Evolutionary conservation across 2,888 invertebrate genomes (phyloP), one percentile per base, ranked within the genome.

Genomic region (Pogonocherus hispidulus): DNA sequence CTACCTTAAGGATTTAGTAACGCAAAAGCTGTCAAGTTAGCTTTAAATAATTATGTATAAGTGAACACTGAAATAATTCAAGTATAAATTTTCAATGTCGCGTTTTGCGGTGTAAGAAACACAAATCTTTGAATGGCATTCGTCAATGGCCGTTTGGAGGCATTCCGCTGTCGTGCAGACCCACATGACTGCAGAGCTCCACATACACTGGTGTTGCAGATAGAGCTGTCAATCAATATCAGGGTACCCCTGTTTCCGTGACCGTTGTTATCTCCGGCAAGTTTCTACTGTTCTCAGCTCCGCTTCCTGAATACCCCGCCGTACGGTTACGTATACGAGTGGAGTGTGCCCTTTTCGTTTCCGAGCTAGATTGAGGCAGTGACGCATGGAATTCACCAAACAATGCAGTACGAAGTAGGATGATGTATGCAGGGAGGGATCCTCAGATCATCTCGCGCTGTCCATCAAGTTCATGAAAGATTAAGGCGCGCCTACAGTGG

Each of bases 151-250:
- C n/a, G n/a, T n/a, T n/a, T n/a, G n/a, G n/a, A n/a, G n/a, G n/a
- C n/a, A n/a, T n/a, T n/a, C n/a, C n/a, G n/a, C n/a, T n/a, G n/a
- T n/a, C n/a, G n/a, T n/a, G n/a, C n/a, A n/a, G n/a, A n/a, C n/a
- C n/a, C n/a, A n/a, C 59, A 59, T 59, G 22, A 47, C 41, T 47
- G 6, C 32, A 14, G 35, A 49, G 27, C 47, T 57, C 46, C 46
- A 18, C 23, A 16, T 56, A 41, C 37, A 16, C 41, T 11, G 20
- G 8, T 9, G 32, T 11, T 11, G 32, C 2, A 27, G 57, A 57
- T 57, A 46, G 57, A 59, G 32, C 18, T 27, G 59, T 59, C 59
- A 59, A 59, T 59, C 59, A 59, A 32, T 27, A 47, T 47, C 47
- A 27, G 59, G 59, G 47, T 32, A 46, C 59, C 59, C 32, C 47